These are phyloP conservation scores for Saccostrea echinata DNA, from an alignment of 1,140 invertebrate species.

Conservation along the genomic window DNA sequence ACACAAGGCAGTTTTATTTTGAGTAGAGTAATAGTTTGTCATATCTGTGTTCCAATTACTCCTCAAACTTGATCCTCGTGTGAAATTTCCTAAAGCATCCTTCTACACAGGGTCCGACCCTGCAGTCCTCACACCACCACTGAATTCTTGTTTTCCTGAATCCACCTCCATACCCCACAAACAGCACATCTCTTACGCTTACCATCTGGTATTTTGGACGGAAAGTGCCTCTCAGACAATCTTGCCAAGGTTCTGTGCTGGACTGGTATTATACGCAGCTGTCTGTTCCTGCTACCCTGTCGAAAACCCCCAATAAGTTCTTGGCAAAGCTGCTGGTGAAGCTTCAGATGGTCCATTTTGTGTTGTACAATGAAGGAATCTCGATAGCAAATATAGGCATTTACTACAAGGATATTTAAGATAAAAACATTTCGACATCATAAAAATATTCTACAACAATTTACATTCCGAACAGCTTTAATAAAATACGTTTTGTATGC, in stretches of 20 bases:
- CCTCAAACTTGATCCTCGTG: background rate
- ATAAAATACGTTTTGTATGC: background rate
- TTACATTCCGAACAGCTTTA: too few relatives aligned
- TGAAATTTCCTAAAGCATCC: constrained; percentile 24
- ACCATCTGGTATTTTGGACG: too few relatives aligned
- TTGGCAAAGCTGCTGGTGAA: constrained; percentile 19
- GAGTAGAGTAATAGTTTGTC: too few relatives aligned
- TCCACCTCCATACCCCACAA: background rate
- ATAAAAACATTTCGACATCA: too few relatives aligned
- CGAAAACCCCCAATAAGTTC: constrained; percentile 5
- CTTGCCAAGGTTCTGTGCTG: too few relatives aligned
- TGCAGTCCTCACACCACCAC: constrained; percentile 13
- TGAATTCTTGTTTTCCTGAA: constrained; percentile 6
- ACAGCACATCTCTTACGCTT: too few relatives aligned
- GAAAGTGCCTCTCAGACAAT: too few relatives aligned
- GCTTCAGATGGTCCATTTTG: background rate
- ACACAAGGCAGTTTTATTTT: too few relatives aligned
- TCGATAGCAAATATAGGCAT: constrained; percentile 23
- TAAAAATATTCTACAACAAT: too few relatives aligned
- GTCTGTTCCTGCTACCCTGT: background rate
- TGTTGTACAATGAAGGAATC: background rate
- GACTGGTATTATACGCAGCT: too few relatives aligned
- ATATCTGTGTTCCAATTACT: too few relatives aligned
- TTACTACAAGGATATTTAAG: too few relatives aligned
- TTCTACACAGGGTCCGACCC: background rate